phyloP scores from a whole-genome alignment of 2,113 vertebrate genomes.

The Cephalopterus ornatus region DNA sequence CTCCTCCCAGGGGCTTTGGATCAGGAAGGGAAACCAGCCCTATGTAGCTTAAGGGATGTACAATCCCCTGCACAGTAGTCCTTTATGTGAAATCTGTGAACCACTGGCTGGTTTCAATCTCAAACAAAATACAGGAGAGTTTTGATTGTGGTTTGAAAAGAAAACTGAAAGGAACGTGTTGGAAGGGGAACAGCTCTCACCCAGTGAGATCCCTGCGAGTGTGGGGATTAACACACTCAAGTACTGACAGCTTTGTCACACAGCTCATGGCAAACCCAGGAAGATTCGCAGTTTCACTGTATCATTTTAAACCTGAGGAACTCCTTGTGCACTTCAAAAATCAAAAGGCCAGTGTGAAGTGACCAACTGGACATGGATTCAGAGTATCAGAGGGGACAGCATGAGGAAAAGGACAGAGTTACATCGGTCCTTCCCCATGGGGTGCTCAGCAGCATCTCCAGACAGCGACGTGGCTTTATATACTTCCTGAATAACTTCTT shows the following conservation, averaged over 20 bases:
- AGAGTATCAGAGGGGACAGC: not conserved
- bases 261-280: not conserved
- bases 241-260: conserved; percentile 29
- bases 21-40: not conserved
- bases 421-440: not conserved
- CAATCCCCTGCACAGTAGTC: conserved; percentile 31
- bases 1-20: not conserved
- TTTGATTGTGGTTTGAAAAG: conserved; percentile 65
- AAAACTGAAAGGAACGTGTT: conserved; percentile 8
- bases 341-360: not conserved
- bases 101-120: conserved; percentile 45
- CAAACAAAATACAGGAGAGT: conserved; percentile 52
- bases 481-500: not conserved
- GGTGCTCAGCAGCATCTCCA: not conserved
- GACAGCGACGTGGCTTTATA: not conserved
- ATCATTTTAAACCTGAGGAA: not conserved
- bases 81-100: conserved; percentile 45
- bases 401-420: fast-evolving
- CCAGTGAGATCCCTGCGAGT: not conserved
- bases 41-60: not conserved
- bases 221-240: not conserved
- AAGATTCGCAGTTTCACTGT: not conserved
- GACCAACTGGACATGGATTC: not conserved
- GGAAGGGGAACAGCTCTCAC: conserved; percentile 36
- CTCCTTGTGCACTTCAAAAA: not conserved